Evolutionary conservation across 2,888 invertebrate species (phyloP), one percentile per base, ranked within the genome.

Genomic region (Lasioglossum calceatum): DNA sequence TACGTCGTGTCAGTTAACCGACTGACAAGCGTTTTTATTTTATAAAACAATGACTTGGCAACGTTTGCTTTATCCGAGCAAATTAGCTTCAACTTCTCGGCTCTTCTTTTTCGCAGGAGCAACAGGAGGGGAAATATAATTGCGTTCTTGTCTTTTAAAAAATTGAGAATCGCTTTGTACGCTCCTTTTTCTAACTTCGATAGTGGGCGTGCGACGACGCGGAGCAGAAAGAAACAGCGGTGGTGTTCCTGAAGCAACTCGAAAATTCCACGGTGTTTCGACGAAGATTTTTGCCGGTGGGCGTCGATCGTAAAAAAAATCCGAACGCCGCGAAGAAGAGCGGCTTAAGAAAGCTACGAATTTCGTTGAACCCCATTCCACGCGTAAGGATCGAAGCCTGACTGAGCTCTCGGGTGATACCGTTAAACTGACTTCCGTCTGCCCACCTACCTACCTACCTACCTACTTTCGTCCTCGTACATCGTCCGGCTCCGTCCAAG

Each of bases 391-490:
- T 89, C 87, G 90, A 90, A 90, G 85, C 72, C 86, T 82, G 82
- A 89, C 87, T 86, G 91, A 87, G 82, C 90, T 91, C 91, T 87
- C 88, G 88, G 90, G 90, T 92, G 92, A 94, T 94, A 94, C 94
- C 94, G 94, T 94, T 94, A 94, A 93, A 92, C 92, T 92, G 92
- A 94, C 94, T 94, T 94, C 94, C 94, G 94, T 92, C 93, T 93
- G 90, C 91, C 93, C 91, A 93, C 94, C 93, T 93, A 94, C 92
- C 93, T 93, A 93, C 93, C 93, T 93, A 92, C 93, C 93, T 94
- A 93, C 94, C 93, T 94, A 93, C 92, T 92, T 92, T 93, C 91
- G 84, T 90, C 86, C 90, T 89, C 92, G 88, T 91, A 89, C 83
- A 89, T 91, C 91, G 91, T 87, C 82, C 89, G 80, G 71, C 88